phyloP scores from a whole-genome alignment of 2,797 vertebrate species.

The Premnoplex brunnescens region DNA sequence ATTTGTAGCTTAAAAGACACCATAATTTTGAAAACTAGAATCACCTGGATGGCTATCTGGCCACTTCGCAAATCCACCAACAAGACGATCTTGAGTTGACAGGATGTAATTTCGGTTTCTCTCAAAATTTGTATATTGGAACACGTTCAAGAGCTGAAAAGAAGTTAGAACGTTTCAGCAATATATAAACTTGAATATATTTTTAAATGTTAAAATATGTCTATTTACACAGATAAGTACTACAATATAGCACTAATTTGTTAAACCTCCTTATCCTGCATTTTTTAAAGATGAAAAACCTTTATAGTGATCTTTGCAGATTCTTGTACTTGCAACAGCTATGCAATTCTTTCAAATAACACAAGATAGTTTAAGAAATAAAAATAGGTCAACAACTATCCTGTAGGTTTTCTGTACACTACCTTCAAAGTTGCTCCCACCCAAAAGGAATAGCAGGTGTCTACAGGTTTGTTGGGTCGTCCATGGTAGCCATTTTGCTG shows the following conservation, averaged over 20 bases:
- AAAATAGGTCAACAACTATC: neutral
- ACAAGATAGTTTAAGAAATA: neutral
- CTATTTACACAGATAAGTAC: neutral
- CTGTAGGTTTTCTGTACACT: neutral
- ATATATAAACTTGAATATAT: neutral
- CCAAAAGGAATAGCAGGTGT: neutral
- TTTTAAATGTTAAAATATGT: neutral
- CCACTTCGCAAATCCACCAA: slow-evolving; percentile 98
- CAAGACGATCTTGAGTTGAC: slow-evolving; percentile 95
- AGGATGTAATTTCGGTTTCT: slow-evolving; percentile 97
- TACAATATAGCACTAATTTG: neutral
- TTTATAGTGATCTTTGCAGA: neutral
- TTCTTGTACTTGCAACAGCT: neutral
- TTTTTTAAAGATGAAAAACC: neutral
- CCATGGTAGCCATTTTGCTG: neutral
- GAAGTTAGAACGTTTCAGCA: neutral
- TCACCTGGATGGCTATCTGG: slow-evolving; percentile 88
- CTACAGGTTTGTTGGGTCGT: neutral
- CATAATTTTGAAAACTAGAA: neutral
- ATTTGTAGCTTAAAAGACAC: neutral
- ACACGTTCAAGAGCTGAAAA: slow-evolving; percentile 91
- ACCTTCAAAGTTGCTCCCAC: neutral
- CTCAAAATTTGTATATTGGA: slow-evolving; percentile 93
- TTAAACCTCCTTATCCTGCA: neutral
- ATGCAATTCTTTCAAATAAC: neutral